Conservation (phyloP, 2,797 vertebrate species). For the Paguma larvata region DNA sequence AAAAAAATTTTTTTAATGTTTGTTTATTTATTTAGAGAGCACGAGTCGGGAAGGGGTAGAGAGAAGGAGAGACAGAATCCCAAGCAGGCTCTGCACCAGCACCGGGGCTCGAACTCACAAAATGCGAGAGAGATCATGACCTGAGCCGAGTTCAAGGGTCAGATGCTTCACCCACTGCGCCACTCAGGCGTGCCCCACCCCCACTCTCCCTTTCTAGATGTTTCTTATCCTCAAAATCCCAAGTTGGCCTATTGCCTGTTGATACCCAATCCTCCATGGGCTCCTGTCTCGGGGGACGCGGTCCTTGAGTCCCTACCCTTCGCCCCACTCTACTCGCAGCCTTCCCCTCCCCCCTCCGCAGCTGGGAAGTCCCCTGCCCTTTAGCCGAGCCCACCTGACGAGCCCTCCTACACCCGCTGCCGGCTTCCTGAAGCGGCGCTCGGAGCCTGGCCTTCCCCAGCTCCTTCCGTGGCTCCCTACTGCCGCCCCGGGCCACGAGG, state of each 20-base stretch:
- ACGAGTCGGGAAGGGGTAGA: no score
- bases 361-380: neutral
- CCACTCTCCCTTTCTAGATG: no score
- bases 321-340: fast-evolving
- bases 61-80: no score
- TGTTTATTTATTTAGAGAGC: no score
- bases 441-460: neutral
- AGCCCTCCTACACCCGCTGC: neutral
- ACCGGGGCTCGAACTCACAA: no score
- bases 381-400: fast-evolving
- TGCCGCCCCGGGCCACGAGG: neutral
- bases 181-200: no score
- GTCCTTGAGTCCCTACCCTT: neutral
- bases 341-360: neutral
- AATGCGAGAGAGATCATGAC: no score
- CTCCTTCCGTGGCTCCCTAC: neutral
- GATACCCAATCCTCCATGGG: fast-evolving
- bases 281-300: neutral
- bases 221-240: neutral
- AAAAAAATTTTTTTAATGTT: no score
- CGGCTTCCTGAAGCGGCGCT: neutral
- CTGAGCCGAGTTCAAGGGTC: no score
- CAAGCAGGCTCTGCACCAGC: no score
- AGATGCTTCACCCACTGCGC: no score
- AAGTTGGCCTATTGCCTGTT: no score